phyloP scores from a whole-genome alignment of 2,113 vertebrate genomes.

The Coptodon bakossiorum region DNA sequence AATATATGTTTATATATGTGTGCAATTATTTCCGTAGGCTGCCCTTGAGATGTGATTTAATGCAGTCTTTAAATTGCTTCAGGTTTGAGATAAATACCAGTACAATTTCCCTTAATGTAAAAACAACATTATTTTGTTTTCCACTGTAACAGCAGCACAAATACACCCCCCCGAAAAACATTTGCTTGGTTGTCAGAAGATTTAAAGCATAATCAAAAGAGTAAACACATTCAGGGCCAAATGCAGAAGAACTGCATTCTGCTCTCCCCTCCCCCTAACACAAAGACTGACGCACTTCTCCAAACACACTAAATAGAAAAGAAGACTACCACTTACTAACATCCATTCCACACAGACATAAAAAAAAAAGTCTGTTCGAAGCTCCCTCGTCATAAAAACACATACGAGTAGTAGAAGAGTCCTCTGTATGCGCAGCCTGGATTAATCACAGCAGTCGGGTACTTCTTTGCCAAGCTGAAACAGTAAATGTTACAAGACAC shows the following conservation, averaged over 20 bases:
- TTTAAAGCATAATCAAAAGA: slow-evolving; percentile 66
- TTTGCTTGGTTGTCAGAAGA: slow-evolving; percentile 28
- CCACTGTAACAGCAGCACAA: neutral
- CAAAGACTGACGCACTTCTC: neutral
- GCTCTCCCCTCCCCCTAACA: neutral
- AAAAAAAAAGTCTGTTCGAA: slow-evolving; percentile 22
- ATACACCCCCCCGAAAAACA: neutral
- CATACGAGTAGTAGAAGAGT: slow-evolving; percentile 8
- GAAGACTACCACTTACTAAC: slow-evolving; percentile 14
- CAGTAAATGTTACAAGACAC: slow-evolving; percentile 6
- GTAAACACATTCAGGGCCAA: slow-evolving; percentile 57
- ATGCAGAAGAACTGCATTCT: neutral
- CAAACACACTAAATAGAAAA: slow-evolving; percentile 35
- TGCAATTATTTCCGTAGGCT: neutral
- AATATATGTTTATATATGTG: neutral
- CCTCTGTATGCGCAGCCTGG: neutral
- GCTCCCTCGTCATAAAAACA: slow-evolving; percentile 24
- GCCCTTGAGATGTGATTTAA: slow-evolving; percentile 4
- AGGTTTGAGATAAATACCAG: slow-evolving; percentile 9
- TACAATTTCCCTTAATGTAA: neutral
- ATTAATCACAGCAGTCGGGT: slow-evolving; percentile 16
- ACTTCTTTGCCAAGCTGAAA: slow-evolving; percentile 20
- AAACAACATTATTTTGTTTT: neutral
- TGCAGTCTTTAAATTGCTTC: neutral
- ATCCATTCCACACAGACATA: neutral